Evolutionary conservation across 2,888 invertebrate genomes (phyloP), one percentile per base, ranked within the genome.

Genomic region (Thecocarcelia acutangulata): DNA sequence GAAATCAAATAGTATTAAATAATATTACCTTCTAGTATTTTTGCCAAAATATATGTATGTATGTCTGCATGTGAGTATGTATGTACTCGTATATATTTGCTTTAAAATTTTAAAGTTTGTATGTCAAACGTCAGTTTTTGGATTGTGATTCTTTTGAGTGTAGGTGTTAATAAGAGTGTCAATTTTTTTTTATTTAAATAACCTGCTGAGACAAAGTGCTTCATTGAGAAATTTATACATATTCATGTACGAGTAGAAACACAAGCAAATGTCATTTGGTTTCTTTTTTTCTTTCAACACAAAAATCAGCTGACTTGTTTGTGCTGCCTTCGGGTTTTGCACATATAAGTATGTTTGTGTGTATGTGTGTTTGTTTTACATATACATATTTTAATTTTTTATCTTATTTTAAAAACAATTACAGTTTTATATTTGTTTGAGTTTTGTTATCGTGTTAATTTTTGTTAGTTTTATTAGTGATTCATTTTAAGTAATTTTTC

Each of bases 91-190:
- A 33, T 5, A 33, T 8, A 9, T 33, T 33, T 33, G 33, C 33
- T 33, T 33, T 9, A 33, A 33, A 5, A 24, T 33, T 28, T 40
- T 42, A 28, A 59, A 46, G 21, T 48, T 15, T 56, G 13, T 40
- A 19, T 37, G 69, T 44, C 58, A 76, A 68, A 61, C 68, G 5
- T 50, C 54, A 69, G 63, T 77, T 46, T 54, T 42, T 19, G 37
- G 11, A 58, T 28, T 17, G 17, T 70, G n/a, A 19, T 46, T 37
- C 33, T 33, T 46, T 72, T 24, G 12, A 21, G 56, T 69, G 78
- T 78, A 69, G 66, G 63, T 78, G 73, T 82, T 74, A 64, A 40
- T 56, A 56, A 54, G 63, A 70, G 54, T 70, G 46, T 33, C 48
- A 70, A 70, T 68, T 46, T 66, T 46, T 40, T 15, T 19, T 72